A percentile compares a stretch with the other conserved stretches of the same genome.
Conservation (phyloP, 2,113 vertebrate genomes). For the Cervus canadensis region DNA sequence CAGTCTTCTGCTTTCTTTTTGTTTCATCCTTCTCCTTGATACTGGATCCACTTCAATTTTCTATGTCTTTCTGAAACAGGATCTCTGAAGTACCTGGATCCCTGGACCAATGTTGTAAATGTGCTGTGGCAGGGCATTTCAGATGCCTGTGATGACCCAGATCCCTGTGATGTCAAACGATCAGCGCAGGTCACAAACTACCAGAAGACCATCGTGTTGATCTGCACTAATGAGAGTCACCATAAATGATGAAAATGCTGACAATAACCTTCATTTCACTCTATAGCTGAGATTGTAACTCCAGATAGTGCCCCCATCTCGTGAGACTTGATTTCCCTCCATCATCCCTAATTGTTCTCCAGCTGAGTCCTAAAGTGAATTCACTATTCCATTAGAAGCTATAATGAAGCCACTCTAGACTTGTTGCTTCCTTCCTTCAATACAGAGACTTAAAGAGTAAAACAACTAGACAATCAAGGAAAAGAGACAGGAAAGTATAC, state of each 20-base stretch:
- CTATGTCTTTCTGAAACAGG: not conserved
- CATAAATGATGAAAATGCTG: not conserved
- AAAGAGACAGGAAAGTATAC: not conserved
- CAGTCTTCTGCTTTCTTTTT: not conserved
- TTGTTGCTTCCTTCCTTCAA: not conserved
- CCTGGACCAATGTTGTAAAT: not conserved
- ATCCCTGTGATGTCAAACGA: not conserved
- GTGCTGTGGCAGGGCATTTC: not conserved
- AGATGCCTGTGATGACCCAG: not conserved
- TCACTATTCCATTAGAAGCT: not conserved
- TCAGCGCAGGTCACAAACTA: not conserved
- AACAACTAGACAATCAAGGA: not conserved
- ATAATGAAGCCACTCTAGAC: not conserved
- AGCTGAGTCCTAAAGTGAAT: not conserved
- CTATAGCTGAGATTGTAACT: not conserved
- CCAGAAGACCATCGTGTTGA: not conserved
- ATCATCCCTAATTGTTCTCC: not conserved
- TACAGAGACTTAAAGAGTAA: not conserved
- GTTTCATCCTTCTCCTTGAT: not conserved
- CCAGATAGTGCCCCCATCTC: not conserved
- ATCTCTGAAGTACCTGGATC: not conserved
- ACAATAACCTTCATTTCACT: not conserved
- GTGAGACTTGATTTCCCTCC: not conserved
- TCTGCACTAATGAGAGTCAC: not conserved
- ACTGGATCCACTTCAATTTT: not conserved